Evolutionary conservation across 1,140 invertebrate species (phyloP).

Genomic region (Trichomalopsis sarcophagae): DNA sequence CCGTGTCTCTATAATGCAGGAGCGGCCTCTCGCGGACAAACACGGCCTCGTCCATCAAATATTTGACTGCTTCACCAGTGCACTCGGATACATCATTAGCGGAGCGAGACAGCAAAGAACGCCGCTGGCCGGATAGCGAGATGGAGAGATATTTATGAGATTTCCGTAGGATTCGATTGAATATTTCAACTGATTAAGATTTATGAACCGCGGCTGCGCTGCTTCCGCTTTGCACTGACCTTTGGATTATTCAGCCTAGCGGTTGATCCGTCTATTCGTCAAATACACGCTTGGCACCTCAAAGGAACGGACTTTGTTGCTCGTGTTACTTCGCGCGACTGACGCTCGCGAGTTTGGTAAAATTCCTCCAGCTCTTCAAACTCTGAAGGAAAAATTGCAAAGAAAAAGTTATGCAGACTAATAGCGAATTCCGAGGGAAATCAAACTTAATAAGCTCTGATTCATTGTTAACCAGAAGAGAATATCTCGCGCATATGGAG

Average conservation of each 20-base stretch:
- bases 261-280: no score
- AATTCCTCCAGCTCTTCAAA: no score
- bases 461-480: no score
- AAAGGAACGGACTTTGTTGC: no score
- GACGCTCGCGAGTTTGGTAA: no score
- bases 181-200: background rate
- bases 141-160: background rate
- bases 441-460: no score
- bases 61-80: background rate
- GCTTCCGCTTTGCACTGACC: background rate
- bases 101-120: background rate
- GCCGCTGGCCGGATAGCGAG: background rate
- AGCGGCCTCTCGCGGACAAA: background rate
- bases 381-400: no score
- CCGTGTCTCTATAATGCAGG: background rate
- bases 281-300: no score
- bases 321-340: no score
- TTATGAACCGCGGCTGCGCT: background rate
- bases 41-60: constrained; percentile 24
- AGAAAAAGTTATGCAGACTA: no score
- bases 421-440: no score
- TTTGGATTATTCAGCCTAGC: background rate
- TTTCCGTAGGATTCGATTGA: background rate
- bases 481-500: no score
- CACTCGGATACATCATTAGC: background rate